phyloP scores from a whole-genome alignment of 2,888 invertebrate genomes.

The Cheilosia vulpina region DNA sequence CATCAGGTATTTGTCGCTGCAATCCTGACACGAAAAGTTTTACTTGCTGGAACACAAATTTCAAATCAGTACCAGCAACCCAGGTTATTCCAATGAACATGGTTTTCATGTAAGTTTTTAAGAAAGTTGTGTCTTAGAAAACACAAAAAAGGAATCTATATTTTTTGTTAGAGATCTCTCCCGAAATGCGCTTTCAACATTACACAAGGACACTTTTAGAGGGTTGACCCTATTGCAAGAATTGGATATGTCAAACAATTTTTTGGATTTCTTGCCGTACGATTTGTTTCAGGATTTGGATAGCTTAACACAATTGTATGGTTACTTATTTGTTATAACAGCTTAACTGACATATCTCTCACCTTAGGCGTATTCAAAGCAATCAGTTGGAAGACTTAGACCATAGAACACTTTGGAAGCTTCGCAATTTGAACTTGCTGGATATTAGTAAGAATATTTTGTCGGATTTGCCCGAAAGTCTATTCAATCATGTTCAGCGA shows the following conservation, averaged over 20 bases:
- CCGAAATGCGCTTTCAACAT: slow-evolving; percentile 86
- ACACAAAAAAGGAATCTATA: neutral
- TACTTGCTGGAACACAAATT: slow-evolving; percentile 87
- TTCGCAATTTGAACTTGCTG: slow-evolving; percentile 86
- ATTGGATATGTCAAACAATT: slow-evolving; percentile 88
- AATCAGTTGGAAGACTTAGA: slow-evolving; percentile 86
- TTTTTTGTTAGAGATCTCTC: slow-evolving; percentile 86
- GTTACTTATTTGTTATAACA: slow-evolving; percentile 50
- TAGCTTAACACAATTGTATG: slow-evolving; percentile 86
- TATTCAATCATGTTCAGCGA: slow-evolving; percentile 84
- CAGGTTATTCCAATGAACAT: slow-evolving; percentile 87
- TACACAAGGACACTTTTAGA: slow-evolving; percentile 87
- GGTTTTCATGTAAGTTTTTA: slow-evolving; percentile 85
- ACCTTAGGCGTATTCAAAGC: slow-evolving; percentile 85
- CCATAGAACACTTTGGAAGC: slow-evolving; percentile 84
- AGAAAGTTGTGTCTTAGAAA: neutral
- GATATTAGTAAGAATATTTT: slow-evolving; percentile 87
- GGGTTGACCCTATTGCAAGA: slow-evolving; percentile 86
- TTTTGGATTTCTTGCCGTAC: slow-evolving; percentile 86
- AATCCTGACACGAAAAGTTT: slow-evolving; percentile 87
- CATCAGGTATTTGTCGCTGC: slow-evolving; percentile 87
- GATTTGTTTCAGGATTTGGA: slow-evolving; percentile 86
- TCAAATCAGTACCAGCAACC: slow-evolving; percentile 85
- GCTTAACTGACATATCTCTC: neutral
- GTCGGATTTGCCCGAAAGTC: slow-evolving; percentile 83